phyloP scores from a whole-genome alignment of 1,140 invertebrate species.

The Hyles vespertilio region DNA sequence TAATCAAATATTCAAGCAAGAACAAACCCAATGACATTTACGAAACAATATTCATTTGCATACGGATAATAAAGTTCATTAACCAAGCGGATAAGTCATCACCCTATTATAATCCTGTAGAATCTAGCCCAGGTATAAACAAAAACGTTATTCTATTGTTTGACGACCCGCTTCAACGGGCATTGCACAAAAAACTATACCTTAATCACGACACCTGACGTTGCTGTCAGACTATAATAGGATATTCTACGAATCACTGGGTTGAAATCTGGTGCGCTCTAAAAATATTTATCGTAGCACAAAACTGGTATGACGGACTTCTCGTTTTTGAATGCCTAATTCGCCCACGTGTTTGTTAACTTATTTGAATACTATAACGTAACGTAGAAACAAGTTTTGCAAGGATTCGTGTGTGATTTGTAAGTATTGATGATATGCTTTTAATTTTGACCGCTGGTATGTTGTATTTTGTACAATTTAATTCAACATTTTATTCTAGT shows the following conservation, averaged over 20 bases:
- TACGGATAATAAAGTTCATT: background rate
- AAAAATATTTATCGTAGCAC: background rate
- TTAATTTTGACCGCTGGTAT: no score
- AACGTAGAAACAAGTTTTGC: background rate
- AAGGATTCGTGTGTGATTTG: no score
- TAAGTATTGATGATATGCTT: no score
- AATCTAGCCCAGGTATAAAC: constrained; percentile 1
- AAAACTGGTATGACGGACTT: background rate
- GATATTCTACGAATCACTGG: constrained; percentile 22
- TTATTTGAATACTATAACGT: constrained; percentile 2
- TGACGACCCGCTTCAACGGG: constrained; percentile 12
- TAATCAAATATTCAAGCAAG: no score
- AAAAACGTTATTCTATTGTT: constrained; percentile 9
- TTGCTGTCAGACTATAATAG: constrained; percentile 23
- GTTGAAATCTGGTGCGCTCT: background rate
- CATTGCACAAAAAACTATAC: constrained; percentile 18
- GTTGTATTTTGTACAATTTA: no score
- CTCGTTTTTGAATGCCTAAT: background rate
- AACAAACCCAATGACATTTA: no score
- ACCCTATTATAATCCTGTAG: constrained; percentile 1
- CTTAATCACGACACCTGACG: constrained; percentile 30
- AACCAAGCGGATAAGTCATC: background rate
- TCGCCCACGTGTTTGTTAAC: no score
- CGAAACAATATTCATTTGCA: no score
- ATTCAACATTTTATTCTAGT: no score